phyloP scores from a whole-genome alignment of 2,888 invertebrate species.

The Clusia tigrina region DNA sequence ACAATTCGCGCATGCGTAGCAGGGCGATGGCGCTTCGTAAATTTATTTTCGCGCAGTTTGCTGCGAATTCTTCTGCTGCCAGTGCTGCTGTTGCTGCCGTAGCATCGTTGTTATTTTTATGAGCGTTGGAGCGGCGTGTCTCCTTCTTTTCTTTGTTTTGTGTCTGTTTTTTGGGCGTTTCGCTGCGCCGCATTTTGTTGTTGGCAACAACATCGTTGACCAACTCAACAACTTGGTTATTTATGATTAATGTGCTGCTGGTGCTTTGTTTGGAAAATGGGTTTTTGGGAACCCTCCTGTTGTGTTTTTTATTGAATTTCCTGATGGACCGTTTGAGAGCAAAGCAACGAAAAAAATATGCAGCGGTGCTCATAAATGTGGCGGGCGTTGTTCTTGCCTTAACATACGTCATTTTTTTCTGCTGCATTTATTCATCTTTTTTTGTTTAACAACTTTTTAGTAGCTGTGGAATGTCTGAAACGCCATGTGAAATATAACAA shows the following conservation, averaged over 20 bases:
- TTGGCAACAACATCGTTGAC: slow-evolving; percentile 30
- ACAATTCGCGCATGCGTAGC: not conserved
- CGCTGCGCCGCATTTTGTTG: slow-evolving; percentile 22
- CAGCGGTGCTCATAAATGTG: slow-evolving; percentile 9
- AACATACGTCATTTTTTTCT: slow-evolving; percentile 15
- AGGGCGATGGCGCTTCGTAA: slow-evolving; percentile 55
- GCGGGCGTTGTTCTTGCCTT: not conserved
- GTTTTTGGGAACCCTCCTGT: slow-evolving; percentile 44
- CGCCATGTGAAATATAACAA: not conserved
- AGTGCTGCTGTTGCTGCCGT: not conserved
- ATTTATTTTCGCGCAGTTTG: slow-evolving; percentile 54
- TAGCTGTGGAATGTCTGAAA: slow-evolving; percentile 1
- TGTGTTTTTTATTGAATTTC: slow-evolving; percentile 50
- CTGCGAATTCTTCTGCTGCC: slow-evolving; percentile 18
- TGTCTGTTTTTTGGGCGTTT: slow-evolving; percentile 17
- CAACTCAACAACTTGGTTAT: slow-evolving; percentile 59
- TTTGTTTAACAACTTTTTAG: slow-evolving; percentile 14
- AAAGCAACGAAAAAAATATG: slow-evolving; percentile 10
- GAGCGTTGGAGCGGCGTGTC: not conserved
- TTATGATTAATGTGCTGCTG: slow-evolving; percentile 55
- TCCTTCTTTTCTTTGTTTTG: not conserved
- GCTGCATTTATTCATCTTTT: no score
- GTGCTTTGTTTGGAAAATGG: slow-evolving; percentile 31
- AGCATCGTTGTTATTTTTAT: slow-evolving; percentile 8
- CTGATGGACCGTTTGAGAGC: slow-evolving; percentile 15